Percentiles rank a stretch among this genome's conserved stretches.
Evolutionary conservation across 2,888 invertebrate species (phyloP).

Genomic region (Leptinotarsa juncta): DNA sequence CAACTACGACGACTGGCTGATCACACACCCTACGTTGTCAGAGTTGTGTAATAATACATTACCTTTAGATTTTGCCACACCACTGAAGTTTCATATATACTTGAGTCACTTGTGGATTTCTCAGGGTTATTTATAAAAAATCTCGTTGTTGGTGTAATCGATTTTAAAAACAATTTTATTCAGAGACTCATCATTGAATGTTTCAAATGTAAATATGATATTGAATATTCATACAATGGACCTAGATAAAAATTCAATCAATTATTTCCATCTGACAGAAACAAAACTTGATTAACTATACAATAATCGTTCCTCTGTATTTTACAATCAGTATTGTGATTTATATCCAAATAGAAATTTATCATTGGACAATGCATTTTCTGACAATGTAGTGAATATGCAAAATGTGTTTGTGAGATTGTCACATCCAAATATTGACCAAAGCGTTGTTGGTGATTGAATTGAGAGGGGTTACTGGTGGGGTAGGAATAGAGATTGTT

Average conservation of each 20-base stretch:
- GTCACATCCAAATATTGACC: conserved; percentile 17
- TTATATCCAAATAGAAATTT: conserved; percentile 16
- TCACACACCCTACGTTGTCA: no score
- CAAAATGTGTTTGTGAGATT: conserved; percentile 18
- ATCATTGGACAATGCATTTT: conserved; percentile 12
- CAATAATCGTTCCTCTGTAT: conserved; percentile 13
- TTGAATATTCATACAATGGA: neutral
- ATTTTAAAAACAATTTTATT: neutral
- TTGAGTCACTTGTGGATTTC: no score
- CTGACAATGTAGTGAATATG: conserved; percentile 13
- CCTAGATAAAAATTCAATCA: neutral
- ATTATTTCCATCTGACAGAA: conserved; percentile 15
- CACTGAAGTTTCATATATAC: no score
- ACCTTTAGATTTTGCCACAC: no score
- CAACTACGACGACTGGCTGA: no score
- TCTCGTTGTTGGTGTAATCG: no score
- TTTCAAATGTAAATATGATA: neutral
- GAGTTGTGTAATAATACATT: no score
- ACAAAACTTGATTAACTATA: conserved; percentile 13
- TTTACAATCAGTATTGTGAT: conserved; percentile 7
- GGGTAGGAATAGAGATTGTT: neutral
- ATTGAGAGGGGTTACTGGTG: neutral
- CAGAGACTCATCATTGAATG: neutral
- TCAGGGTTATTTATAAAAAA: no score
- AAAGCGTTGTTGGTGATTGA: neutral